phyloP scores from a whole-genome alignment of 2,888 invertebrate genomes.

The Trachelus troglodyta region DNA sequence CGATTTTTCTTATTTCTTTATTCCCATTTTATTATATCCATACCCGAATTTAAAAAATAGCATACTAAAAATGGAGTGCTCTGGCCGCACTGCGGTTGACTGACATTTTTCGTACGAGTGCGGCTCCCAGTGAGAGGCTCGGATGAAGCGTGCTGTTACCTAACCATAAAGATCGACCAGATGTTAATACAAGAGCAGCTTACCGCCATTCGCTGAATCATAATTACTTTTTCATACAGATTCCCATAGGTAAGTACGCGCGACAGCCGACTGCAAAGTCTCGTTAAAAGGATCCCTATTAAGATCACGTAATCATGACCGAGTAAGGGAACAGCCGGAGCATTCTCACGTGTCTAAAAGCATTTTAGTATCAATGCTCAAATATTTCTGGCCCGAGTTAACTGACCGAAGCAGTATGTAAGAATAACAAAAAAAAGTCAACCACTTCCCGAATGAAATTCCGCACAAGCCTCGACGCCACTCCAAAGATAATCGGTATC shows the following conservation, averaged over 20 bases:
- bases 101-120: not conserved
- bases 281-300: not conserved
- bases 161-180: not conserved
- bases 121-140: conserved; percentile 6
- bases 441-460: not conserved
- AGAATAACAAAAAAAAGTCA: not conserved
- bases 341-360: not conserved
- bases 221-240: not conserved
- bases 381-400: not conserved
- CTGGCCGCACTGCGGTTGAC: conserved; percentile 2
- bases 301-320: not conserved
- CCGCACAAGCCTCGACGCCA: not conserved
- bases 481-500: not conserved
- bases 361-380: not conserved
- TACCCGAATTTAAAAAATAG: not conserved
- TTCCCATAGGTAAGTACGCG: not conserved
- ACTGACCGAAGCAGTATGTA: not conserved
- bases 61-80: not conserved
- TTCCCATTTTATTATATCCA: not conserved
- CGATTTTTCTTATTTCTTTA: too few species aligned
- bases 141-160: conserved; percentile 2
- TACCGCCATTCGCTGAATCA: not conserved
- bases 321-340: not conserved
- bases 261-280: not conserved
- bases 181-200: not conserved